Percentiles rank a stretch among this genome's conserved stretches.
phyloP scores from a whole-genome alignment of 2,888 invertebrate species.

The Merodon equestris region DNA sequence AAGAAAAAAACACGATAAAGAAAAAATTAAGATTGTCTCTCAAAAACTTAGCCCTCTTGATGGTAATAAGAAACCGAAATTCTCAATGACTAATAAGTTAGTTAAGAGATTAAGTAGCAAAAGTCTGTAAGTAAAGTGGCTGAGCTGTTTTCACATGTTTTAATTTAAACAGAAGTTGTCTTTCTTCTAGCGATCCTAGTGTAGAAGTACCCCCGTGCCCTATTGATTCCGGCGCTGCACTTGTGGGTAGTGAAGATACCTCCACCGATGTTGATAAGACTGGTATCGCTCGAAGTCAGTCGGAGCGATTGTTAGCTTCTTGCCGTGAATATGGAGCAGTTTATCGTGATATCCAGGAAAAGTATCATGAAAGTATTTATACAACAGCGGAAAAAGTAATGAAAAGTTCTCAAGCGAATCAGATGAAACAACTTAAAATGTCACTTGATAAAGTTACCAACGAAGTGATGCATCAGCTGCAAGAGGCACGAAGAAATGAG shows the following conservation, averaged over 20 bases:
- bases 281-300: constrained; percentile 80
- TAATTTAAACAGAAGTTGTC: constrained; percentile 77
- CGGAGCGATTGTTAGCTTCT: constrained; percentile 83
- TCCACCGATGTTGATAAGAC: constrained; percentile 71
- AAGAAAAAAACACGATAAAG: constrained; percentile 90
- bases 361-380: constrained; percentile 90
- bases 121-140: constrained; percentile 87
- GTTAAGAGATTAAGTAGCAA: constrained; percentile 88
- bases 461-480: constrained; percentile 89
- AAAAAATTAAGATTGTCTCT: constrained; percentile 82
- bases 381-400: constrained; percentile 89
- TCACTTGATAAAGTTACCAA: constrained; percentile 86
- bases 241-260: constrained; percentile 76
- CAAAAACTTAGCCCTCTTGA: constrained; percentile 81
- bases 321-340: constrained; percentile 85
- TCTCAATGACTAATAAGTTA: constrained; percentile 86
- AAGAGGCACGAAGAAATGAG: constrained; percentile 90
- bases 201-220: constrained; percentile 79
- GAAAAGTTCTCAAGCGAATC: constrained; percentile 87
- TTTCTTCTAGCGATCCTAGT: constrained; percentile 76
- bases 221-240: constrained; percentile 79
- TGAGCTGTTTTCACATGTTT: constrained; percentile 63
- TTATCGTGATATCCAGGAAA: constrained; percentile 88
- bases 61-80: constrained; percentile 84
- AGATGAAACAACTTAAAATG: constrained; percentile 87